Conservation (phyloP, 2,888 invertebrate genomes). For the Ryuthela nishihirai region DNA sequence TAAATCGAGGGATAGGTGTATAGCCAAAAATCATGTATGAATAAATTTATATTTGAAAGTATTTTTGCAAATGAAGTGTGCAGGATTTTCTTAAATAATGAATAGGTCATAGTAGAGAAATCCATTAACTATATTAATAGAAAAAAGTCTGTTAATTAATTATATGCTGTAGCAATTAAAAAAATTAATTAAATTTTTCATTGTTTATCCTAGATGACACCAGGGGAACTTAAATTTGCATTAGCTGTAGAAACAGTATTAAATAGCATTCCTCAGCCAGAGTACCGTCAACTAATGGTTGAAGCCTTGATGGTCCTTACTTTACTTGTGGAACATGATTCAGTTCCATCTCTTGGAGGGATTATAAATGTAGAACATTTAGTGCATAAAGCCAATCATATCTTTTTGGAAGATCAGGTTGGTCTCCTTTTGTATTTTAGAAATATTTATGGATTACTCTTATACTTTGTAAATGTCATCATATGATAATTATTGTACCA, state of each 20-base stretch:
- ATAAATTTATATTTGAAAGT: no score
- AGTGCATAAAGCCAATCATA: conserved; percentile 87
- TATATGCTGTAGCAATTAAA: no score
- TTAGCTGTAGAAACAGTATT: conserved; percentile 94
- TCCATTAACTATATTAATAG: no score
- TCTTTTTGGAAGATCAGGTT: conserved; percentile 95
- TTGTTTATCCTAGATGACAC: conserved; percentile 83
- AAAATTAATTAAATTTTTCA: no score
- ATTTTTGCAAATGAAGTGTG: no score
- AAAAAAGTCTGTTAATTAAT: no score
- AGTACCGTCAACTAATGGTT: conserved; percentile 93
- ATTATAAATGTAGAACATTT: conserved; percentile 84
- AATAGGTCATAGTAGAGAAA: no score
- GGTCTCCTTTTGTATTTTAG: conserved; percentile 40
- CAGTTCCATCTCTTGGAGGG: conserved; percentile 69
- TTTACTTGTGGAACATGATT: conserved; percentile 76
- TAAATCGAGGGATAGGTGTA: no score
- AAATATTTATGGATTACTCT: not conserved
- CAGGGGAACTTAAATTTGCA: conserved; percentile 97
- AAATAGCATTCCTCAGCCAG: conserved; percentile 96
- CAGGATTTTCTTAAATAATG: no score
- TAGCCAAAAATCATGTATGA: no score
- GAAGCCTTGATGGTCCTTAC: conserved; percentile 94
- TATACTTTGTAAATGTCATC: no score
- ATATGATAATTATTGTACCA: no score